These are phyloP conservation scores for Redunca redunca DNA, from an alignment of 2,113 vertebrate genomes.

Conservation along the genomic window DNA sequence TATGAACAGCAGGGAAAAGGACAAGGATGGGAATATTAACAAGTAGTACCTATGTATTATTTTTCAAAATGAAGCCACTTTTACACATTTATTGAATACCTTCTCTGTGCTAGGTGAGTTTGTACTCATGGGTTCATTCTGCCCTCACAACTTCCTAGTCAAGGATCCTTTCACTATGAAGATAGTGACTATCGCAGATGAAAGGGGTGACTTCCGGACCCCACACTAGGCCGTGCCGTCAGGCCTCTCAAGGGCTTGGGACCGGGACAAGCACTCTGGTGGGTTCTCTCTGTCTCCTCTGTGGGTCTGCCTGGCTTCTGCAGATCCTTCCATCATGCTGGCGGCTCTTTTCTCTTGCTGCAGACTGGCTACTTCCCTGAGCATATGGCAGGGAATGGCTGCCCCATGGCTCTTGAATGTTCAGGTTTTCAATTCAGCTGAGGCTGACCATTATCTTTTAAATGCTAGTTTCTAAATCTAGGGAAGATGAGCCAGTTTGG, in stretches of 20 bases:
- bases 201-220: background rate
- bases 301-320: background rate
- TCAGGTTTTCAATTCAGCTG: background rate
- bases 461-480: background rate
- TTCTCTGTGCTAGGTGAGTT: background rate
- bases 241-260: background rate
- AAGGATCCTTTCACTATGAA: background rate
- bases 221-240: background rate
- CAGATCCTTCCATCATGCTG: background rate
- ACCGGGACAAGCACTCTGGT: background rate
- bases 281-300: background rate
- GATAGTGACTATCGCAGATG: background rate
- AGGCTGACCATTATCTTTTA: background rate
- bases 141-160: background rate
- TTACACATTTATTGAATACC: background rate
- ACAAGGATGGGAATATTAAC: background rate
- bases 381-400: background rate
- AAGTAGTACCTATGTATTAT: background rate
- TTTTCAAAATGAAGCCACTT: background rate
- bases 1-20: background rate
- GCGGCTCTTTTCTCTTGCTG: background rate
- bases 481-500: background rate
- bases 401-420: background rate
- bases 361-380: background rate
- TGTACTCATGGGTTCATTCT: background rate